Evolutionary conservation across 2,797 vertebrate species (phyloP), one percentile per base, ranked within the genome.

Genomic region (Xyrichtys novacula): DNA sequence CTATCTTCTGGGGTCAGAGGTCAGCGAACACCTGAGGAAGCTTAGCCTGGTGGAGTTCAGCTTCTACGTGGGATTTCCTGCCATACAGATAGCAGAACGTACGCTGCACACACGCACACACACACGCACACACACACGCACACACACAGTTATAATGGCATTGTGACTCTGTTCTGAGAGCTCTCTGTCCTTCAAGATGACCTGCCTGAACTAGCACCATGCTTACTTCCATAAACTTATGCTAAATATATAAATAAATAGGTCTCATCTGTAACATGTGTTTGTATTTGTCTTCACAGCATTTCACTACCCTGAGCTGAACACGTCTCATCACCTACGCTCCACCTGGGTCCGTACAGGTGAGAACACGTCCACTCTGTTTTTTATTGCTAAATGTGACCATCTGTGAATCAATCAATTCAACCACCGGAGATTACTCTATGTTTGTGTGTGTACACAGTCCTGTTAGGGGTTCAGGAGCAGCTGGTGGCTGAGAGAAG

Each of bases 331-430:
- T 69, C 62, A 96, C 75, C 91, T 98, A 89, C 96, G 96, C 72
- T 95, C 95, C 53, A 98, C 98, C 43, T 98, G 98, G 98, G 95
- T 98, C 60, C 95, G 95, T 72, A 98, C 98, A 94, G 97, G 98
- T 98, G 93, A 74, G 73, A 15, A 19, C 50, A 25, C 7, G 1
- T 12, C 5, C 46, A 16, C 25, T 50, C 3, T 46, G 28, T 22
- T 47, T 32, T n/a, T 5, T 6, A 10, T 32, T 56, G 12, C 14
- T 10, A 10, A 49, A 11, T 10, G 7, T 29, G 17, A 6, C 25
- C 1, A 5, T 31, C 28, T 31, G 25, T 20, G n/a, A 19, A 31
- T 2, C 15, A 7, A 7, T 42, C 4, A 1, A 4, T 7, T 19
- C 2, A 19, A 9, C 2, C 22, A 19, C 39, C 2, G 8, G 39